Evolutionary conservation across 2,888 invertebrate species (phyloP), one percentile per base, ranked within the genome.

Genomic region (Elmis aenea): DNA sequence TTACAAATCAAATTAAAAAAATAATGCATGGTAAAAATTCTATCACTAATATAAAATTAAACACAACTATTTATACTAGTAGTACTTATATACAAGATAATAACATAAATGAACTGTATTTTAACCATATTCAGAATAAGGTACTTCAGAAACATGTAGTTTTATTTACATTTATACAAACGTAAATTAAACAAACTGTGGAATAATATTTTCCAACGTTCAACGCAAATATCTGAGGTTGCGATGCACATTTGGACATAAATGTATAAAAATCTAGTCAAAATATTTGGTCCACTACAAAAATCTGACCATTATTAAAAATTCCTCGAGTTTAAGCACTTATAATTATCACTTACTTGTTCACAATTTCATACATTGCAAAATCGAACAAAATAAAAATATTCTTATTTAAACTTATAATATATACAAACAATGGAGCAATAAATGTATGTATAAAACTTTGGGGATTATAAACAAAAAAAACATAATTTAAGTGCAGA

Each of bases 281-380:
- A 58, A 57, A 58, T 52, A 56, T 51, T 61, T 63, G 63, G 63
- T 63, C 63, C 61, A 48, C 58, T 59, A 62, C 58, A 55, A 59
- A 60, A 59, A 57, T 52, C 40, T 47, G 54, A 58, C 57, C 57
- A 51, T 52, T 42, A 47, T 40, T 38, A 41, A 43, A 34, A 42
- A 41, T 40, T 51, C 42, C 23, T 33, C 12, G 15, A 31, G 26
- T 38, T 30, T 42, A 48, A 50, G 50, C 50, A 50, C 46, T 50
- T 50, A 38, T 38, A 35, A 42, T 44, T 50, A 50, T 50, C 50
- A 50, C 40, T 31, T 45, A 36, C 33, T 22, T 15, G 16, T 21
- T 16, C 14, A n/a, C 11, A 30, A 21, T 26, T 12, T 18, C 18
- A 18, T 18, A 18, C 18, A 5, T n/a, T n/a, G n/a, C n/a, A 24